Evolutionary conservation across 30 jellyfish, hydroid and myxozoan genomes (phyloP).

Genomic region (Rhopilema esculentum): DNA sequence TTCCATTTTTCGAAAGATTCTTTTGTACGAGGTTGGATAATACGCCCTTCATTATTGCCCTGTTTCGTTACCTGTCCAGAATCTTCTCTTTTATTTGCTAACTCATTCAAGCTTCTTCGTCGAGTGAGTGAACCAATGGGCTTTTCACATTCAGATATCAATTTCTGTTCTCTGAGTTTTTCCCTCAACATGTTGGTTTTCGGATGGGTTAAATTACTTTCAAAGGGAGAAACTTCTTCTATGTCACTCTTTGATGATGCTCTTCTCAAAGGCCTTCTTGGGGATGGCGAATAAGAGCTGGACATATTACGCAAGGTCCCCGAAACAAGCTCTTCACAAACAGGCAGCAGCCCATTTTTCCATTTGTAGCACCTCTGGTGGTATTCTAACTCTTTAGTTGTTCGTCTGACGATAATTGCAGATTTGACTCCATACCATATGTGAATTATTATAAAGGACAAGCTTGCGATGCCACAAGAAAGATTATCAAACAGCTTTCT

Average conservation of each 20-base stretch:
- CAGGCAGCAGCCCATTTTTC: conserved; percentile 68
- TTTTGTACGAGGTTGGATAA: background rate
- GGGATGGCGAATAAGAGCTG: background rate
- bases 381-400: conserved; percentile 17
- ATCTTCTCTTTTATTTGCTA: background rate
- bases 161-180: background rate
- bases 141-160: too few relatives aligned
- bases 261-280: background rate
- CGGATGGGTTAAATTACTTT: background rate
- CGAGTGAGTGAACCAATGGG: too few relatives aligned
- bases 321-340: conserved; percentile 60
- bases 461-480: conserved; percentile 43
- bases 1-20: background rate
- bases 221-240: background rate
- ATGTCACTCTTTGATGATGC: background rate
- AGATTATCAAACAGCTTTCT: conserved; percentile 7
- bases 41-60: background rate
- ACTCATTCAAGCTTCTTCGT: too few relatives aligned
- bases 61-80: background rate
- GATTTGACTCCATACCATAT: conserved; percentile 24
- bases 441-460: conserved; percentile 38
- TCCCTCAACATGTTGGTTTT: background rate
- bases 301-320: conserved; percentile 30
- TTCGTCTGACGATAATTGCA: conserved; percentile 14
- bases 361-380: conserved; percentile 69